A percentile compares a stretch with the other conserved stretches of the same genome.
phyloP scores from a whole-genome alignment of 2,888 invertebrate genomes.

The Xestobium rufovillosum region DNA sequence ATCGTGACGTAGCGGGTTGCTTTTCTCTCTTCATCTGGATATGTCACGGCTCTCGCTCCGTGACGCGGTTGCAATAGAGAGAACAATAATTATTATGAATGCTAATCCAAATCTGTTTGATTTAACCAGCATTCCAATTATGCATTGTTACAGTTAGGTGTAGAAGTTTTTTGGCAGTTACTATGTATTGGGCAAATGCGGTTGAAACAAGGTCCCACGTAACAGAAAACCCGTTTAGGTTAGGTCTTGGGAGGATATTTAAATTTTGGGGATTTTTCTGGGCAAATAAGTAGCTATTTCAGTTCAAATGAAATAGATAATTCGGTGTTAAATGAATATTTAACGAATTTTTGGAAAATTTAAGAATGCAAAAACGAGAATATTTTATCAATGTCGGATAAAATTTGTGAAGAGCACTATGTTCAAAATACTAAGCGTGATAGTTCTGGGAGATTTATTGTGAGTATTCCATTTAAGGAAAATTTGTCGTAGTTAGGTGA shows the following conservation, averaged over 20 bases:
- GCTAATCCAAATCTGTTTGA: too few species aligned
- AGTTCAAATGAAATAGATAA: too few species aligned
- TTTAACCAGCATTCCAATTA: too few species aligned
- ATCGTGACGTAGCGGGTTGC: too few species aligned
- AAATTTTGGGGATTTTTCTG: background rate
- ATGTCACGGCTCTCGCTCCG: too few species aligned
- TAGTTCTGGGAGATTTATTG: slow-evolving; percentile 15
- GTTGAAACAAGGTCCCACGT: slow-evolving; percentile 7
- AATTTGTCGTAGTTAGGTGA: slow-evolving; percentile 14
- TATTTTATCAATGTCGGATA: slow-evolving; percentile 1
- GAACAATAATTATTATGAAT: too few species aligned
- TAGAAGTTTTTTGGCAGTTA: slow-evolving; percentile 14
- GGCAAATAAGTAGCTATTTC: too few species aligned
- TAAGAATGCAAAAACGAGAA: slow-evolving; percentile 8
- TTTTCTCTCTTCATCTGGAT: too few species aligned
- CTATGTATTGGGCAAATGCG: slow-evolving; percentile 13
- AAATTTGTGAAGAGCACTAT: slow-evolving; percentile 13
- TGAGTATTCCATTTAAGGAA: slow-evolving; percentile 14
- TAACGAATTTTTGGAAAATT: slow-evolving; percentile 13
- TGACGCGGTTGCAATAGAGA: too few species aligned
- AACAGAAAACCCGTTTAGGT: slow-evolving; percentile 17
- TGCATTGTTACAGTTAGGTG: too few species aligned
- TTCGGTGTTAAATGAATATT: too few species aligned
- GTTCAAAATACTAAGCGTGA: slow-evolving; percentile 5
- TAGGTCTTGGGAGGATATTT: slow-evolving; percentile 18